A percentile compares a stretch with the other conserved stretches of the same genome.
Conservation (phyloP, 2,888 invertebrate species). For the Therioaphis trifolii region DNA sequence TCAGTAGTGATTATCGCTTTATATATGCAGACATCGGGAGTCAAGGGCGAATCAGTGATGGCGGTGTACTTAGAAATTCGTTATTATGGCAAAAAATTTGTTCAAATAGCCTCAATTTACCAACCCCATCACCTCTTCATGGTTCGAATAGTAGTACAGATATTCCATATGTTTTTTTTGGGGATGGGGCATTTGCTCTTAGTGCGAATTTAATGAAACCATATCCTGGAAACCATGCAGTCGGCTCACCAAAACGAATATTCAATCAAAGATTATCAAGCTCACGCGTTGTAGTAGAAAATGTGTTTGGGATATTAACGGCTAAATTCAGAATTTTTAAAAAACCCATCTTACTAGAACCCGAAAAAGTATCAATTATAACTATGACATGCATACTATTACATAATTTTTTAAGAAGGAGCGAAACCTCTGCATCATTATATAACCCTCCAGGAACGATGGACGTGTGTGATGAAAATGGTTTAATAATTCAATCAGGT, state of each 20-base stretch:
- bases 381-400: constrained; percentile 49
- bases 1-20: constrained; percentile 54
- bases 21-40: constrained; percentile 54
- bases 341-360: constrained; percentile 58
- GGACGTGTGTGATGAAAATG: neutral
- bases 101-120: constrained; percentile 29
- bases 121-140: neutral
- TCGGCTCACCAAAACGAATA: constrained; percentile 63
- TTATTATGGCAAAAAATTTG: constrained; percentile 29
- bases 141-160: neutral
- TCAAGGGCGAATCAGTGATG: constrained; percentile 54
- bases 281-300: constrained; percentile 64
- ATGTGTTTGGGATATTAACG: constrained; percentile 64
- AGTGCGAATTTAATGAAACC: constrained; percentile 63
- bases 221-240: constrained; percentile 55
- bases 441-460: constrained; percentile 54
- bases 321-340: constrained; percentile 63
- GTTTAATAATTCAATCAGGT: neutral
- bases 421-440: constrained; percentile 18
- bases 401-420: constrained; percentile 63
- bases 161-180: constrained; percentile 64
- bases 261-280: constrained; percentile 65
- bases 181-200: constrained; percentile 66
- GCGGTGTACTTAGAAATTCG: constrained; percentile 60
- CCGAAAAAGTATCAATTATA: constrained; percentile 41